A percentile compares a stretch with the other conserved stretches of the same genome.
These are phyloP conservation scores for Chrysoperla carnea DNA, from an alignment of 1,140 invertebrate species.

Conservation along the genomic window DNA sequence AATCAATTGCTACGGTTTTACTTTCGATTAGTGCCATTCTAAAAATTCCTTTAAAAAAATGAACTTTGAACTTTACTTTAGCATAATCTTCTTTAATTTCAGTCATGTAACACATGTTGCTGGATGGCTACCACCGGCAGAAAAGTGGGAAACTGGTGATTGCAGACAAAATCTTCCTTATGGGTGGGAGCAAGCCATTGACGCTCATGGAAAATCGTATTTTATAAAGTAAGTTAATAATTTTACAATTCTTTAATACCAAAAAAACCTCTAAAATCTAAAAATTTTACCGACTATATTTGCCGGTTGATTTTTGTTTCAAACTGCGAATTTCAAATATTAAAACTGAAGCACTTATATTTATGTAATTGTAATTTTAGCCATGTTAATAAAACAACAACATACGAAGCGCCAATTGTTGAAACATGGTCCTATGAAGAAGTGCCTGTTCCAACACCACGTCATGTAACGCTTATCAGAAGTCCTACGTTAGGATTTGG, in stretches of 20 bases:
- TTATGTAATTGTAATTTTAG: slow-evolving; percentile 31
- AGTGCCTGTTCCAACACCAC: slow-evolving; percentile 51
- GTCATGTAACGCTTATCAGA: slow-evolving; percentile 51
- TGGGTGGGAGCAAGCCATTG: slow-evolving; percentile 74
- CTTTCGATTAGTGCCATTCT: too few relatives aligned
- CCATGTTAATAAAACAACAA: slow-evolving; percentile 79
- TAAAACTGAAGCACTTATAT: too few relatives aligned
- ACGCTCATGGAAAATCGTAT: slow-evolving; percentile 61
- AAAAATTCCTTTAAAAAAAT: too few relatives aligned
- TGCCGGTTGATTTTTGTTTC: too few relatives aligned
- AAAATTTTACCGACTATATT: too few relatives aligned
- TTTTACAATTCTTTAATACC: too few relatives aligned
- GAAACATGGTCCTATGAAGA: slow-evolving; percentile 41
- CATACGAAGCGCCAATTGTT: slow-evolving; percentile 51
- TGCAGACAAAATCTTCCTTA: slow-evolving; percentile 46
- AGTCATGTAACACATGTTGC: slow-evolving; percentile 63
- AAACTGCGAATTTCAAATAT: too few relatives aligned
- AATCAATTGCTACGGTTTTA: too few relatives aligned
- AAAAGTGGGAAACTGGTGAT: slow-evolving; percentile 45
- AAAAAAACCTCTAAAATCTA: too few relatives aligned
- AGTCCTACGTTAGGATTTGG: slow-evolving; percentile 71
- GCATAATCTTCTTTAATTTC: slow-evolving; percentile 18
- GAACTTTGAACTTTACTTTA: too few relatives aligned
- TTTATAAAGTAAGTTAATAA: slow-evolving; percentile 76
- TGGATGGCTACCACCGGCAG: slow-evolving; percentile 69